Evolutionary conservation across 2,888 invertebrate species (phyloP).

Genomic region (Clepsis dumicolana): DNA sequence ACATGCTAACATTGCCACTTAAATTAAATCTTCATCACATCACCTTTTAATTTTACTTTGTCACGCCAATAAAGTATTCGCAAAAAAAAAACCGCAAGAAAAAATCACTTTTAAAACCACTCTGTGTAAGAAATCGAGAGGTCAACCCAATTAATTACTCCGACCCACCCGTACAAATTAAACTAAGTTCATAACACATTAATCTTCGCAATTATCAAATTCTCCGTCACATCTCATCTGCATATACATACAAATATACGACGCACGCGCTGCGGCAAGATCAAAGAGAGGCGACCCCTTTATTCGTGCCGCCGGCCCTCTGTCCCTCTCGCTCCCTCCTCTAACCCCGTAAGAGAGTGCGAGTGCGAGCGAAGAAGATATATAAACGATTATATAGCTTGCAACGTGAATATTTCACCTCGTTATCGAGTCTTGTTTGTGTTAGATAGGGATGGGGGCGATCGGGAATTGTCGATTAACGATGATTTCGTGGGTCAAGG

Average conservation of each 20-base stretch:
- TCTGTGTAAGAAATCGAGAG: conserved; percentile 21
- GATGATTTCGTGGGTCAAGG: conserved; percentile 49
- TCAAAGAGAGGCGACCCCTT: conserved; percentile 85
- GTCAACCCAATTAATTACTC: conserved; percentile 35
- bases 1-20: no score
- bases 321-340: conserved; percentile 78
- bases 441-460: conserved; percentile 76
- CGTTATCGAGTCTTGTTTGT: conserved; percentile 86
- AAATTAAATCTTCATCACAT: no score
- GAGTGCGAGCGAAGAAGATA: conserved; percentile 70
- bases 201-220: conserved; percentile 86
- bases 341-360: conserved; percentile 59
- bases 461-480: conserved; percentile 66
- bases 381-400: conserved; percentile 78
- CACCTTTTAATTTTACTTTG: no score
- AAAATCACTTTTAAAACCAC: neutral
- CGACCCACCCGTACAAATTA: conserved; percentile 37
- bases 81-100: neutral
- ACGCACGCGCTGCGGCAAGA: conserved; percentile 83
- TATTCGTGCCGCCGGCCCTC: conserved; percentile 81
- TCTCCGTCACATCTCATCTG: conserved; percentile 80
- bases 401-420: conserved; percentile 86
- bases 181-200: conserved; percentile 63
- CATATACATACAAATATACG: conserved; percentile 73
- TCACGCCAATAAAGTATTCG: no score